Conservation (phyloP, 2,797 vertebrate genomes). For the Molossus alvarezi region DNA sequence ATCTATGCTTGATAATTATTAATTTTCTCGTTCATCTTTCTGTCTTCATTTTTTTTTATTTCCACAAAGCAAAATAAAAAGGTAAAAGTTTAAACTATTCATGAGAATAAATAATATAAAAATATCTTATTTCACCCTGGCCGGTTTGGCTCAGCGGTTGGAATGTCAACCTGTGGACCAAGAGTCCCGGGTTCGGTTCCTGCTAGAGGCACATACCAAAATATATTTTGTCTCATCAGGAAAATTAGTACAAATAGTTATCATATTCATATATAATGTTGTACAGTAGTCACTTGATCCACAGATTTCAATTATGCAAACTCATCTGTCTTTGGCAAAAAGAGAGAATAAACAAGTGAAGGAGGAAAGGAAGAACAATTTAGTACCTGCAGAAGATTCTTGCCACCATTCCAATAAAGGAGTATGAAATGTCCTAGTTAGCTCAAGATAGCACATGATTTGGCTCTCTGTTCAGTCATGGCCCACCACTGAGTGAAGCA, state of each 20-base stretch:
- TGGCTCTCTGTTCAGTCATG: neutral
- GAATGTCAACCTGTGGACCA: no score
- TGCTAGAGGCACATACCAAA: no score
- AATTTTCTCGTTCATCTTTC: neutral
- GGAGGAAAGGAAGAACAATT: neutral
- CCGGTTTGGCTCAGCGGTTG: no score
- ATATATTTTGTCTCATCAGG: neutral
- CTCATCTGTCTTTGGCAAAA: neutral
- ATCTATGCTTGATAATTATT: neutral
- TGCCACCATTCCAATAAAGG: neutral
- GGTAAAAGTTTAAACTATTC: neutral
- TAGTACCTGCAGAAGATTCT: neutral
- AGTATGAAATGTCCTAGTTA: neutral
- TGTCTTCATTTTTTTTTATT: constrained; percentile 3
- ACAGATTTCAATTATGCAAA: constrained; percentile 23
- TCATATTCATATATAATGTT: neutral
- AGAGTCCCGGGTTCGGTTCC: no score
- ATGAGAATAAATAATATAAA: neutral
- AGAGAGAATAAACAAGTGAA: neutral
- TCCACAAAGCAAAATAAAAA: constrained; percentile 52
- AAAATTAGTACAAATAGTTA: neutral
- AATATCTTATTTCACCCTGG: neutral
- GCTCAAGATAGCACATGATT: neutral
- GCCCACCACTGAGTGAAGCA: neutral
- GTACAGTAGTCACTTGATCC: neutral